phyloP scores from a whole-genome alignment of 2,113 vertebrate genomes.

The Crotalus horridus region DNA sequence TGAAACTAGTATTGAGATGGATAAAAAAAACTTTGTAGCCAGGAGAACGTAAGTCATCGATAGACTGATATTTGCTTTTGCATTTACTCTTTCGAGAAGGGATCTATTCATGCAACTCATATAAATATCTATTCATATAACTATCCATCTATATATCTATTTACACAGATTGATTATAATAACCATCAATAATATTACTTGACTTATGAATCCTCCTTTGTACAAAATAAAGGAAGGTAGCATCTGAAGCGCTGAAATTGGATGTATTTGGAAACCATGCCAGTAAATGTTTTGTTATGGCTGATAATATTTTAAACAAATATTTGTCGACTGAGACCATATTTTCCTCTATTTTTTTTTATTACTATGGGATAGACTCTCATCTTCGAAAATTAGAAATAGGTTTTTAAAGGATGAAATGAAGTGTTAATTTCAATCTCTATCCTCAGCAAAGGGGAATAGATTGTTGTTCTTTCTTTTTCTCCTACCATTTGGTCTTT shows the following conservation, averaged over 20 bases:
- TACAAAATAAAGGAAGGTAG: not conserved
- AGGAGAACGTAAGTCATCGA: not conserved
- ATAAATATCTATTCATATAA: not conserved
- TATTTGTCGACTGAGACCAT: not conserved
- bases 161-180: not conserved
- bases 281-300: not conserved
- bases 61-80: not conserved
- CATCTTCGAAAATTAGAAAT: not conserved
- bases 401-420: not conserved
- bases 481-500: not conserved
- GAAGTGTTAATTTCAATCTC: not conserved
- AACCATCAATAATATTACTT: not conserved
- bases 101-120: not conserved
- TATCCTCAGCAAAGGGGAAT: not conserved
- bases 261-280: not conserved
- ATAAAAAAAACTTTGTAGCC: not conserved
- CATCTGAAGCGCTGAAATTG: too few relatives aligned
- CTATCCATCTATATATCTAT: not conserved
- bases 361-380: not conserved
- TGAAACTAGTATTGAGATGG: not conserved
- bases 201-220: not conserved
- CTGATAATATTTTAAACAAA: not conserved
- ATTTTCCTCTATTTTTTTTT: not conserved
- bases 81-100: not conserved
- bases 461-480: not conserved